Base-by-base conservation (phyloP, 2,888 invertebrate genomes). In the Neoitamus cyanurus region DNA sequence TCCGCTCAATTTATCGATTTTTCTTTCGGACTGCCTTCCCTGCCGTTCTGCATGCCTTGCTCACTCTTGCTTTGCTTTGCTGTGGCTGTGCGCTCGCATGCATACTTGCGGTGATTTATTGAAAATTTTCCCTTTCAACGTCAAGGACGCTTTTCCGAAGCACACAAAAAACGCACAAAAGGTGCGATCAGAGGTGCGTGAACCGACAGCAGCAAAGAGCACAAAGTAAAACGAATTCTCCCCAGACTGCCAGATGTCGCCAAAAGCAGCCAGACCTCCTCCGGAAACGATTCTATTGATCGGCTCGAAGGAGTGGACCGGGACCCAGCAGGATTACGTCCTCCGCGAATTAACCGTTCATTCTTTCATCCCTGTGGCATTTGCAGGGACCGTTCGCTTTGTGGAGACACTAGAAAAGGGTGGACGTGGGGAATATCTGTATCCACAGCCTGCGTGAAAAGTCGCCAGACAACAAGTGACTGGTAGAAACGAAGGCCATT, bases 71-170 rank as follows among this genome's bases (percentile, higher is more conserved):
- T 3, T 37, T 30, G 30, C 9, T 31, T 3, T 9, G 15, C 34
- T 34, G 20, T 70, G 13, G 36, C 11, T 37, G 48, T 82, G 68
- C 69, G 82, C 69, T 28, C 68, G 82, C 69, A 68, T 82, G 83
- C 83, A 83, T 31, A 31, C 31, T 72, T 28, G 46, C 9, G 42
- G 31, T 30, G 77, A 84, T 84, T 77, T 84, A 78, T 69, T 68
- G 78, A 80, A 77, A 84, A 84, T 84, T 84, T 84, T 84, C 84
- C 84, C 84, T 84, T 84, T 84, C 84, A 78, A 84, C 84, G 80
- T 84, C 84, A 84, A 84, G 84, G 84, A 80, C 84, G 78, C 34
- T 78, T 42, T 48, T 78, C 31, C 30, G 31, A 78, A 31, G 48
- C 11, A 11, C 11, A 20, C 13, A 31, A 78, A 31, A 31, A 31